Evolutionary conservation across 2,888 invertebrate species (phyloP).

Genomic region (Ophioninae sp.): DNA sequence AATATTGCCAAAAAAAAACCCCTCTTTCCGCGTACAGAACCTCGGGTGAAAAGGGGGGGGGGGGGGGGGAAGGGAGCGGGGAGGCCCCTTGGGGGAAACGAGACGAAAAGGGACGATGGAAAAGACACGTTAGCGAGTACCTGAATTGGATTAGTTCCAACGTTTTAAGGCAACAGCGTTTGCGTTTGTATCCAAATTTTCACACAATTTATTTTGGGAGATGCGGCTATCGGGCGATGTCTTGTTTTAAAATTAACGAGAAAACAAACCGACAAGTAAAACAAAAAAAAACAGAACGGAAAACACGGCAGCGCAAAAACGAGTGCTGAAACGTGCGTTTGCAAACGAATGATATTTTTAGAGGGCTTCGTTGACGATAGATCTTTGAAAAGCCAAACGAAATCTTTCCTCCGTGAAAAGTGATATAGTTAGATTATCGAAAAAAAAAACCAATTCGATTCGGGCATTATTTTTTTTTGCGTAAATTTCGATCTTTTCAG

Average conservation of each 20-base stretch:
- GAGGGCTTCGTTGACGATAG: conserved; percentile 40
- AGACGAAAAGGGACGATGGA: conserved; percentile 33
- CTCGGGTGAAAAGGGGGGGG: background rate
- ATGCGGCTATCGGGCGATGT: conserved; percentile 65
- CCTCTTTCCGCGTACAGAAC: conserved; percentile 20
- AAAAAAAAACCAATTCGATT: background rate
- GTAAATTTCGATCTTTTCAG: background rate
- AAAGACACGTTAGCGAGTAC: conserved; percentile 53
- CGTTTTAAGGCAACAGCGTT: conserved; percentile 44
- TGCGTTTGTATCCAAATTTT: conserved; percentile 64
- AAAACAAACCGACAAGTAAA: background rate
- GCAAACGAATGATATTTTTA: conserved; percentile 52
- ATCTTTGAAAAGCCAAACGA: background rate
- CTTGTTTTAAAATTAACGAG: conserved; percentile 53
- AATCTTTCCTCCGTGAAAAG: background rate
- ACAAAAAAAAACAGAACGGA: conserved; percentile 26
- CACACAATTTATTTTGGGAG: conserved; percentile 70
- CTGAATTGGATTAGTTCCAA: conserved; percentile 67
- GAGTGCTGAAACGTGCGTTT: background rate
- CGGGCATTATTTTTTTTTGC: background rate
- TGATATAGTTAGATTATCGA: background rate
- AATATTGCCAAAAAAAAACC: conserved; percentile 34
- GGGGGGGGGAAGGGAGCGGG: background rate
- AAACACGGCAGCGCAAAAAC: background rate
- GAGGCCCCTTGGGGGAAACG: background rate